A percentile compares a stretch with the other conserved stretches of the same genome.
These are phyloP conservation scores for Standfussiana lucernea DNA, from an alignment of 2,888 invertebrate genomes.

Conservation along the genomic window DNA sequence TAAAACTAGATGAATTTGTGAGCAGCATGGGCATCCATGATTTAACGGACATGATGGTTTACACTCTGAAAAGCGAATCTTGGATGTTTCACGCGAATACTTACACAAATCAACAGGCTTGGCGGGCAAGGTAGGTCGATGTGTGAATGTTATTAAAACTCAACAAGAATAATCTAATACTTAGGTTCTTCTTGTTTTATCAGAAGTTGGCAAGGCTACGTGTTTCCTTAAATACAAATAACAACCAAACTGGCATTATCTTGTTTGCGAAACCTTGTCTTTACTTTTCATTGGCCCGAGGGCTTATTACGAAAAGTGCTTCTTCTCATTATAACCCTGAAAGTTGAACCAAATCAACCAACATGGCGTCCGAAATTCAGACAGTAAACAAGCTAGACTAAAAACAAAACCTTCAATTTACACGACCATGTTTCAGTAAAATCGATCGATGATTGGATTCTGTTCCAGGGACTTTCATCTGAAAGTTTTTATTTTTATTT, in stretches of 20 bases:
- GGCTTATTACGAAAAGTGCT: neutral
- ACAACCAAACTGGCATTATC: neutral
- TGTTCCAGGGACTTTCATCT: conserved; percentile 18
- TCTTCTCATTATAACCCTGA: neutral
- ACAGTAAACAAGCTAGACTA: conserved; percentile 5
- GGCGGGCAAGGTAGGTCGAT: neutral
- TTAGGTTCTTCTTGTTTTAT: neutral
- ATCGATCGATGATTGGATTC: conserved; percentile 44
- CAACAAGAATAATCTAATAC: neutral
- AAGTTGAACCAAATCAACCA: neutral
- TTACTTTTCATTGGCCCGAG: neutral
- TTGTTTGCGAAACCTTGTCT: conserved; percentile 5
- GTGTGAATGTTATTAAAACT: neutral
- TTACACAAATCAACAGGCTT: no score
- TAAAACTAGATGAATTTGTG: neutral
- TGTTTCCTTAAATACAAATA: neutral
- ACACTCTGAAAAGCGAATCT: neutral
- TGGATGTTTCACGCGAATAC: neutral
- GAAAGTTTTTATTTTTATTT: conserved; percentile 54
- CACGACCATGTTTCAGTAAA: conserved; percentile 22
- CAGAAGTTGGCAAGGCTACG: neutral
- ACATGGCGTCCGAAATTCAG: conserved; percentile 19
- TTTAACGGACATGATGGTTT: neutral
- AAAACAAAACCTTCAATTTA: conserved; percentile 46
- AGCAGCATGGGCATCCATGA: neutral